Conservation (phyloP, 2,797 vertebrate genomes). For the Botia kubotai region DNA sequence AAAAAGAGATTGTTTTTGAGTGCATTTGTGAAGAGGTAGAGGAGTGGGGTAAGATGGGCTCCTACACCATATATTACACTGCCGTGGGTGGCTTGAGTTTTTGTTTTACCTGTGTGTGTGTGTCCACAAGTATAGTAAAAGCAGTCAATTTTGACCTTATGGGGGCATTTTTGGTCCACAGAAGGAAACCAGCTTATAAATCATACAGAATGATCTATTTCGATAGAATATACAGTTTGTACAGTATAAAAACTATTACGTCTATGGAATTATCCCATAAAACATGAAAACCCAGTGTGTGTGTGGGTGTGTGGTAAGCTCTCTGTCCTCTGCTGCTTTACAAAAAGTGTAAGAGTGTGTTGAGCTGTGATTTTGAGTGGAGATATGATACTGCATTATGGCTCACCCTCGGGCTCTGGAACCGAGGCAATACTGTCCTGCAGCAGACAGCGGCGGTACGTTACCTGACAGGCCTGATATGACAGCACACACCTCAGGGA, state of each 20-base stretch:
- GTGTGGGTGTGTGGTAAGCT: neutral
- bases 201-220: too few relatives aligned
- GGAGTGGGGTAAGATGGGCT: neutral
- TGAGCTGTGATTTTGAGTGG: conserved; percentile 30
- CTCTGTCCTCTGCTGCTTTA: conserved; percentile 1
- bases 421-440: conserved; percentile 91
- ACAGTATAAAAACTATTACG: too few relatives aligned
- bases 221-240: too few relatives aligned
- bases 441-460: conserved; percentile 92
- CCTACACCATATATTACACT: conserved; percentile 2
- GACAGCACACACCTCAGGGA: conserved; percentile 91
- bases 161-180: too few relatives aligned
- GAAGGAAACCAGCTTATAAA: too few relatives aligned
- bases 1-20: neutral
- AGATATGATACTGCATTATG: conserved; percentile 57
- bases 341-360: conserved; percentile 4
- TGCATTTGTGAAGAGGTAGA: neutral
- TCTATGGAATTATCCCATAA: too few relatives aligned
- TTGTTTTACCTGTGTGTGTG: neutral
- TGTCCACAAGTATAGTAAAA: neutral
- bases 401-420: conserved; percentile 90
- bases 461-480: conserved; percentile 96
- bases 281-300: too few relatives aligned
- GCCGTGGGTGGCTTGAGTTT: conserved; percentile 25
- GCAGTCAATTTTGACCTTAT: too few relatives aligned